These are phyloP conservation scores for Ophion ellenae DNA, from an alignment of 2,888 invertebrate genomes.

Conservation along the genomic window DNA sequence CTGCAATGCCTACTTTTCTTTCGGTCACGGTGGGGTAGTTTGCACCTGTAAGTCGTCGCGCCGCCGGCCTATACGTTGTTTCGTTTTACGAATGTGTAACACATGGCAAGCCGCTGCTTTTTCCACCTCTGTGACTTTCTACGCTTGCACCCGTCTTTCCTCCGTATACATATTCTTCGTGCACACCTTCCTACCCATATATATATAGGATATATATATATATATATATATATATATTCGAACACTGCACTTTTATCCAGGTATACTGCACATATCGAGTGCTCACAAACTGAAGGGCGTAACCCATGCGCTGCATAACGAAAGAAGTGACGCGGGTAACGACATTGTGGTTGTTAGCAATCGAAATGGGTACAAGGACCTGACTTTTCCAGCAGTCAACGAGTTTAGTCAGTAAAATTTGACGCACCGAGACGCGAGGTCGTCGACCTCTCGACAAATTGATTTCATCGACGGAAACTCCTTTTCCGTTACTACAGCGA, in stretches of 20 bases:
- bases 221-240: background rate
- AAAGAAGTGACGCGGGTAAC: background rate
- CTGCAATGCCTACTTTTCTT: conserved; percentile 40
- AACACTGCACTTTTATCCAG: conserved; percentile 44
- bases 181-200: conserved; percentile 26
- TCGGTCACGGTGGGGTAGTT: conserved; percentile 82
- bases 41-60: conserved; percentile 77
- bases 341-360: conserved; percentile 11
- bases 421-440: conserved; percentile 14
- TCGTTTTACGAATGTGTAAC: conserved; percentile 68
- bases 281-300: background rate
- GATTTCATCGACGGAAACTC: background rate
- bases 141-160: conserved; percentile 58
- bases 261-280: conserved; percentile 27
- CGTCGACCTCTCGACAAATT: conserved; percentile 29
- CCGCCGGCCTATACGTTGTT: conserved; percentile 36
- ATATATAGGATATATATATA: too few species aligned
- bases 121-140: conserved; percentile 63
- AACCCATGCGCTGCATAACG: background rate
- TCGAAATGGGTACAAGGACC: background rate
- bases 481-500: background rate
- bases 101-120: conserved; percentile 68
- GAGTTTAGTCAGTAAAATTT: conserved; percentile 22
- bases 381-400: conserved; percentile 25
- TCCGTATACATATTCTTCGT: conserved; percentile 12